Percentiles rank a stretch among this genome's conserved stretches.
These are phyloP conservation scores for Carcina quercana DNA, from an alignment of 2,888 invertebrate genomes.

Conservation along the genomic window DNA sequence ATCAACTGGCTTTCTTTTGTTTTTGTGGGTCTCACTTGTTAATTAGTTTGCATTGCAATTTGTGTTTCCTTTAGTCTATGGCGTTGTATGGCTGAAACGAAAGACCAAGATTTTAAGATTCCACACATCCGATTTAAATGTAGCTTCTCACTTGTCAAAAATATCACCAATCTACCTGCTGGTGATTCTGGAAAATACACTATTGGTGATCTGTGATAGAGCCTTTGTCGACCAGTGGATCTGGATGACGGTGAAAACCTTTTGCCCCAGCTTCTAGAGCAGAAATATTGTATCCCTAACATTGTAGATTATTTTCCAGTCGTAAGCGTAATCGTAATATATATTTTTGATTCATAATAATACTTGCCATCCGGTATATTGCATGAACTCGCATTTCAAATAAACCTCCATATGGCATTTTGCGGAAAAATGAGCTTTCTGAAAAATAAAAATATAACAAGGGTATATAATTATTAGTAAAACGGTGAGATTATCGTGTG, in stretches of 20 bases:
- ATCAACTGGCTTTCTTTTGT: too few relatives aligned
- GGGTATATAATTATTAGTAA: too few relatives aligned
- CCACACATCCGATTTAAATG: too few relatives aligned
- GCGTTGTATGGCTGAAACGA: too few relatives aligned
- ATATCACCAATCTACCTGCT: too few relatives aligned
- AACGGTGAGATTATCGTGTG: too few relatives aligned
- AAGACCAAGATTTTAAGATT: too few relatives aligned
- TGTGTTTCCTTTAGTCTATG: too few relatives aligned
- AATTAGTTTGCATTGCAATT: too few relatives aligned
- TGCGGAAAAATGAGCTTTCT: slow-evolving; percentile 89
- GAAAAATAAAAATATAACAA: slow-evolving; percentile 24
- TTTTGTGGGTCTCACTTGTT: too few relatives aligned
- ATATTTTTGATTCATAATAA: background rate
- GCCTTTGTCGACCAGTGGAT: background rate
- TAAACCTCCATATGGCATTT: slow-evolving; percentile 89
- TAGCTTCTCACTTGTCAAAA: too few relatives aligned
- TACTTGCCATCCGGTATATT: slow-evolving; percentile 92
- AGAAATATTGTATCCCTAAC: background rate
- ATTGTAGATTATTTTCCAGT: background rate
- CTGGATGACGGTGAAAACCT: background rate
- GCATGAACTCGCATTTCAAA: slow-evolving; percentile 95
- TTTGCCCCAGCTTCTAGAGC: background rate
- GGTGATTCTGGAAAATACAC: background rate
- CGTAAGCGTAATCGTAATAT: background rate
- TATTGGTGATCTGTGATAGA: background rate